A percentile compares a stretch with the other conserved stretches of the same genome.
These are phyloP conservation scores for Drosophila borealis DNA, from an alignment of 2,888 invertebrate genomes.

Conservation along the genomic window DNA sequence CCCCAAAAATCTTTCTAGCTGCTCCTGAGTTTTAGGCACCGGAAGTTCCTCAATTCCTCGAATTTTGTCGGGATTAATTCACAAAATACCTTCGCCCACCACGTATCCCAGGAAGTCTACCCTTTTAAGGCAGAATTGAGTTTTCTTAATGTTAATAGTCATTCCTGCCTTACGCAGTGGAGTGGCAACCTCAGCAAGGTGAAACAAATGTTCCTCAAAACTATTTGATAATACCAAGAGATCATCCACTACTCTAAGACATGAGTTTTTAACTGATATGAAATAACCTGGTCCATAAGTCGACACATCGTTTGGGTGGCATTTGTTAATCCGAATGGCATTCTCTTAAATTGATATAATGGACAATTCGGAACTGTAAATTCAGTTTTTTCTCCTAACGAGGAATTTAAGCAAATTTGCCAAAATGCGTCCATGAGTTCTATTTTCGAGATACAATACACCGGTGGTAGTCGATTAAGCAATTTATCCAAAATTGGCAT, in stretches of 20 bases:
- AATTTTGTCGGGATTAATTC: slow-evolving; percentile 7
- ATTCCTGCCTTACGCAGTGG: neutral
- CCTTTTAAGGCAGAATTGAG: slow-evolving; percentile 4
- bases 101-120: neutral
- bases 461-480: neutral
- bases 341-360: neutral
- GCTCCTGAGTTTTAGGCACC: slow-evolving; percentile 7
- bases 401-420: neutral
- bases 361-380: too few relatives aligned
- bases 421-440: neutral
- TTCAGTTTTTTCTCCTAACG: neutral
- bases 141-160: slow-evolving; percentile 8
- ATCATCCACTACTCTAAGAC: neutral
- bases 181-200: too few relatives aligned
- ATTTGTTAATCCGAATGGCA: neutral
- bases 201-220: too few relatives aligned
- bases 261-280: slow-evolving; percentile 4
- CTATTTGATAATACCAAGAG: too few relatives aligned
- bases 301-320: neutral
- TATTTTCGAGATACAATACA: neutral
- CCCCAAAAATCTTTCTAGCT: slow-evolving; percentile 1
- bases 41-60: neutral
- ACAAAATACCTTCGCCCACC: neutral
- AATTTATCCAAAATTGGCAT: slow-evolving; percentile 9
- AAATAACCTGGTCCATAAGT: slow-evolving; percentile 10